Conservation (phyloP, 2,113 vertebrate genomes). For the Coturnix japonica region DNA sequence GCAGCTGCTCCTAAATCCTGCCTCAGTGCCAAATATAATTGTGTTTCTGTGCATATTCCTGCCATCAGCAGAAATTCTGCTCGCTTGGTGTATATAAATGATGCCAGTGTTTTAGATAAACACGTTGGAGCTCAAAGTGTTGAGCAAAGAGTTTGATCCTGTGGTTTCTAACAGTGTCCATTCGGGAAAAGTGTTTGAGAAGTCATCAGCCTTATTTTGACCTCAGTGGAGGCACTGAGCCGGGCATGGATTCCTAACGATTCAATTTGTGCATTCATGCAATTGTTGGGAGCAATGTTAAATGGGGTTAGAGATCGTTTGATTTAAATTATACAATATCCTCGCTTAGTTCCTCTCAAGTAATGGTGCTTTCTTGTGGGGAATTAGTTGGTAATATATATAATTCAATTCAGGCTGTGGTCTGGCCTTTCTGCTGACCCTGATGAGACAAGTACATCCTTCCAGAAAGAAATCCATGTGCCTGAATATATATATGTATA, state of each 20-base stretch:
- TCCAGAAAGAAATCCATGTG: neutral
- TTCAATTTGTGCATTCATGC: neutral
- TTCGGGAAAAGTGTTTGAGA: neutral
- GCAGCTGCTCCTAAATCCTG: neutral
- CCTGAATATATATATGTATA: neutral
- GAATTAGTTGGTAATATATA: neutral
- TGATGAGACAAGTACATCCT: neutral
- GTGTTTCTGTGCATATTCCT: neutral
- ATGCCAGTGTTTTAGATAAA: neutral
- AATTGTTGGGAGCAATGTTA: neutral
- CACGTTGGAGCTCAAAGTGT: fast-evolving
- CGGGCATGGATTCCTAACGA: neutral
- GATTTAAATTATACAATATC: neutral
- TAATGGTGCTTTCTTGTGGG: neutral
- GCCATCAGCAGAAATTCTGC: neutral
- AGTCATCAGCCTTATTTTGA: neutral
- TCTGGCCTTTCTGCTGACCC: neutral
- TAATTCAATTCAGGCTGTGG: neutral
- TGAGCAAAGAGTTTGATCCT: neutral
- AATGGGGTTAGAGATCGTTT: neutral
- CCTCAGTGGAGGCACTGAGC: neutral
- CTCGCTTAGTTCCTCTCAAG: neutral
- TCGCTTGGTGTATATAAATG: neutral
- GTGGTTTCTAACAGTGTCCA: neutral
- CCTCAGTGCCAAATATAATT: neutral